Percentiles rank a stretch among this genome's conserved stretches.
phyloP scores from a whole-genome alignment of 30 jellyfish, hydroid and myxozoan genomes.

The Aurelia sp. region DNA sequence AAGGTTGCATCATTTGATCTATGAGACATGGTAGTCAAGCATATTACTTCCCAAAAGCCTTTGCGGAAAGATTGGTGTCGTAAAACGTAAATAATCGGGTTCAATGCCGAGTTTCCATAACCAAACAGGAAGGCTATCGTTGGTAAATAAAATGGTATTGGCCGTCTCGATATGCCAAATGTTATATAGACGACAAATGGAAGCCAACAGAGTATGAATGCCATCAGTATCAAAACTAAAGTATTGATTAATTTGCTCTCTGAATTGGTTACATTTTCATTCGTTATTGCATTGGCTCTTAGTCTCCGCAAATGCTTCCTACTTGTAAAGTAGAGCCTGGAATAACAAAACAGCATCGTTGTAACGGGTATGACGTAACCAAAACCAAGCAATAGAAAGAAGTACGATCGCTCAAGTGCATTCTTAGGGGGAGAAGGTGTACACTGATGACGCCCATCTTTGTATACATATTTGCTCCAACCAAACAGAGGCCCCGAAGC shows the following conservation, averaged over 20 bases:
- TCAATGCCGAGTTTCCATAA: conserved; percentile 76
- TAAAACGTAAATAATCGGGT: conserved; percentile 82
- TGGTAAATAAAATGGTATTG: conserved; percentile 62
- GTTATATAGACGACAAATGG: conserved; percentile 67
- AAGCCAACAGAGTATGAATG: conserved; percentile 73
- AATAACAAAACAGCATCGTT: conserved; percentile 68
- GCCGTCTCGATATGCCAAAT: conserved; percentile 35
- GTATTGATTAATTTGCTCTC: conserved; percentile 71
- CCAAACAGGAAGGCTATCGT: conserved; percentile 72
- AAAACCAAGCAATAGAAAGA: conserved; percentile 51
- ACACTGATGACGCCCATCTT: conserved; percentile 80
- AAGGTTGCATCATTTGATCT: conserved; percentile 4
- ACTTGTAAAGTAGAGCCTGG: conserved; percentile 56
- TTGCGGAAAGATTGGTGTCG: conserved; percentile 81
- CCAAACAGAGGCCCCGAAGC: conserved; percentile 88
- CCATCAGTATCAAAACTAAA: conserved; percentile 34
- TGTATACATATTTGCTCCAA: conserved; percentile 70
- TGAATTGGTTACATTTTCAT: neutral
- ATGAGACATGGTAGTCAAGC: neutral
- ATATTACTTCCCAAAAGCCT: conserved; percentile 56
- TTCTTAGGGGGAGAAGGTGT: conserved; percentile 41
- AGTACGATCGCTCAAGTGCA: neutral
- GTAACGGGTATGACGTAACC: conserved; percentile 59
- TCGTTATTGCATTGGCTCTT: conserved; percentile 46
- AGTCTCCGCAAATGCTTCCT: conserved; percentile 58